A percentile compares a stretch with the other conserved stretches of the same genome.
These are phyloP conservation scores for Dicranocentrus wangi DNA, from an alignment of 2,888 invertebrate genomes.

Conservation along the genomic window DNA sequence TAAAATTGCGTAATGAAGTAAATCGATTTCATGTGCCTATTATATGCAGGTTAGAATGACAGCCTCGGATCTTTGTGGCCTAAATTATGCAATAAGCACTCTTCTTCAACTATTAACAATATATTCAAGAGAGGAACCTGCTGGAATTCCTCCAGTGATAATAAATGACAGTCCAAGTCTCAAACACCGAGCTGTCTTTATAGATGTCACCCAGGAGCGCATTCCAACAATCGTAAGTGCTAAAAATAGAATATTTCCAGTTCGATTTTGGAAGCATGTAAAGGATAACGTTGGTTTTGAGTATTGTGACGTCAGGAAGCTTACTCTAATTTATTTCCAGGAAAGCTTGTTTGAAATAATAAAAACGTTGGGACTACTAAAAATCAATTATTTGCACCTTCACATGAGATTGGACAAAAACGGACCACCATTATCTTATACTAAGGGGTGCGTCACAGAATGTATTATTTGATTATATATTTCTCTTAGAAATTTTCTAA, in stretches of 20 bases:
- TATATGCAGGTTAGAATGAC: slow-evolving; percentile 76
- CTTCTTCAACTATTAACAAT: slow-evolving; percentile 78
- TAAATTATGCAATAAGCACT: slow-evolving; percentile 79
- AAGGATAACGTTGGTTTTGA: no score
- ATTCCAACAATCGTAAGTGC: slow-evolving; percentile 76
- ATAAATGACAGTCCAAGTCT: slow-evolving; percentile 79
- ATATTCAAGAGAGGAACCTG: slow-evolving; percentile 75
- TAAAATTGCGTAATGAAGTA: no score
- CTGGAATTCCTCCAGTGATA: slow-evolving; percentile 75
- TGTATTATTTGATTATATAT: no score
- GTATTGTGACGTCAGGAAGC: slow-evolving; percentile 9
- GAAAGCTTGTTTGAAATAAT: slow-evolving; percentile 77
- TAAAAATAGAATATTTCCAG: background rate
- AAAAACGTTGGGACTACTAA: slow-evolving; percentile 77
- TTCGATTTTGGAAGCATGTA: no score
- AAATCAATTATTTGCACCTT: slow-evolving; percentile 78
- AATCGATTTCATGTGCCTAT: slow-evolving; percentile 6
- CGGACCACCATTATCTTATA: slow-evolving; percentile 76
- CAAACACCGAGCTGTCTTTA: slow-evolving; percentile 78
- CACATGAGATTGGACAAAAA: slow-evolving; percentile 76
- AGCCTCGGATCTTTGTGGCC: slow-evolving; percentile 78
- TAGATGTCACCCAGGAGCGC: slow-evolving; percentile 79
- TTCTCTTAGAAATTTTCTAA: background rate
- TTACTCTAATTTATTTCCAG: slow-evolving; percentile 74
- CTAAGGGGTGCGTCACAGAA: slow-evolving; percentile 75